Evolutionary conservation across 2,113 vertebrate species (phyloP), one percentile per base, ranked within the genome.

Genomic region (Elephas maximus): DNA sequence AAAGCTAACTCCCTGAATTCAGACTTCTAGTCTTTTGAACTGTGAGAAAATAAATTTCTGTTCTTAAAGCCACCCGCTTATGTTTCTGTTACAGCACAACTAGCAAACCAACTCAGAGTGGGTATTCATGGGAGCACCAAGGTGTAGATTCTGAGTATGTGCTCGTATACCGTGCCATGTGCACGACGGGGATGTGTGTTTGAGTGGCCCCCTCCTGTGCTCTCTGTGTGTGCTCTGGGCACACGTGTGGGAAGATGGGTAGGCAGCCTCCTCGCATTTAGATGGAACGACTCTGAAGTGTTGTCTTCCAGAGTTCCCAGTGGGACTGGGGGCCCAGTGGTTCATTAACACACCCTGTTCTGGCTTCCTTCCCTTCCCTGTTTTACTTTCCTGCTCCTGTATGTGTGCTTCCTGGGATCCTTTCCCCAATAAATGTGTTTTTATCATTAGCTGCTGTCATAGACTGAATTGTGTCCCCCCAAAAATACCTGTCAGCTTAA

Each of bases 221-320:
- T 28, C 23, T 9, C n/a, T 1, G 15, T 11, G 26, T 14, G 14
- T 30, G 83, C 57, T 65, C 33, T 1, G 63, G 20, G 41, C 57
- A 24, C 3, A 10, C 10, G 6, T 0, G 0, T 18, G 28, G 69
- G 51, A 37, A n/a, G 81, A 10, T 21, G 8, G 0, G 28, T 1
- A 11, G 0, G 10, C 15, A 14, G 51, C n/a, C 44, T 45, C 8
- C 9, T 28, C 37, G 10, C 21, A 20, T 0, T 2, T 7, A 28
- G 69, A 14, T 6, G 21, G 24, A 28, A 14, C 7, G 1, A 1
- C n/a, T 44, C 80, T 8, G 78, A 82, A 44, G 65, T 1, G 0
- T 28, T 3, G 23, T 65, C 23, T 62, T 26, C 12, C 81, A 60
- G 62, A 14, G 21, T 28, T 84, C 71, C 45, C 5, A 7, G 48